Conservation (phyloP, 2,888 invertebrate genomes). For the Calliphora vomitoria region DNA sequence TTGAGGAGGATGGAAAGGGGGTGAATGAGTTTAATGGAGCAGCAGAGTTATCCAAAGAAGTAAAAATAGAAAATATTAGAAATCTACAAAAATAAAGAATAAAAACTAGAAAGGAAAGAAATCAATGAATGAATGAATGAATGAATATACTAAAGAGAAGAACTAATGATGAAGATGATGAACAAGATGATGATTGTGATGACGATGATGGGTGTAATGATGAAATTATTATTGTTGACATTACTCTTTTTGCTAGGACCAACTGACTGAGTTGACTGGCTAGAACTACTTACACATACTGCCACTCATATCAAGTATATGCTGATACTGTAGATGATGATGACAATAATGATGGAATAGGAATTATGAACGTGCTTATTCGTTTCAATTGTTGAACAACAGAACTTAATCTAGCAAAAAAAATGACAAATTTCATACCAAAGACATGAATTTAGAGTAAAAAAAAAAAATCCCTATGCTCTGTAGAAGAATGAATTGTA, state of each 20-base stretch:
- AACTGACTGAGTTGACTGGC: background rate
- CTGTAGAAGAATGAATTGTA: background rate
- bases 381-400: slow-evolving; percentile 27
- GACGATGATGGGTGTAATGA: background rate
- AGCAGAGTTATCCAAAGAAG: background rate
- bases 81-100: background rate
- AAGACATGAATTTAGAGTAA: background rate
- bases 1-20: background rate
- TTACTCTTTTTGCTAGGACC: background rate
- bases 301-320: background rate
- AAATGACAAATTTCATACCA: slow-evolving; percentile 26
- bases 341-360: slow-evolving; percentile 28
- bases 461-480: background rate
- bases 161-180: background rate
- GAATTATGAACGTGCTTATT: slow-evolving; percentile 50
- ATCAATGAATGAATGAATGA: slow-evolving; percentile 15
- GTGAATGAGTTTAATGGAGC: slow-evolving; percentile 24
- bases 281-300: background rate
- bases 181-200: background rate
- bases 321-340: slow-evolving; percentile 8
- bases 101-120: background rate
- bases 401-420: slow-evolving; percentile 51
- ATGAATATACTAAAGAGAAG: background rate
- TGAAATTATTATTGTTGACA: background rate
- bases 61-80: background rate